A percentile compares a stretch with the other conserved stretches of the same genome.
Conservation (phyloP, 2,113 vertebrate genomes). For the Ptilonorhynchus violaceus region DNA sequence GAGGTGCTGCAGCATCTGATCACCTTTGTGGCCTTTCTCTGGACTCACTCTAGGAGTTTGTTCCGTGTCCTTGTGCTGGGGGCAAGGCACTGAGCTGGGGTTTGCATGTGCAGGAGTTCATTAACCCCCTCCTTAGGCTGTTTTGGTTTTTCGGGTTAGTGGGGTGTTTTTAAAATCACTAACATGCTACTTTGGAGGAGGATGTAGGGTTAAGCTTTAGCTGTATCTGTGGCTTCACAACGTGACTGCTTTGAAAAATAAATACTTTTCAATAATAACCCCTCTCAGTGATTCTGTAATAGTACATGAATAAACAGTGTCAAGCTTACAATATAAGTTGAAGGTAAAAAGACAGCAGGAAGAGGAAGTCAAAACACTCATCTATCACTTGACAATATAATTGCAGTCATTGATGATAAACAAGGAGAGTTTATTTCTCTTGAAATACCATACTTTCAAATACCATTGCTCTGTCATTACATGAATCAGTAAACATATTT, state of each 20-base stretch:
- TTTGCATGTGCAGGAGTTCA: neutral
- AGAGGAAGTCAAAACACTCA: slow-evolving; percentile 28
- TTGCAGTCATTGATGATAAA: slow-evolving; percentile 43
- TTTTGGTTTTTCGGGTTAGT: neutral
- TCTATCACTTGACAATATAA: slow-evolving; percentile 28
- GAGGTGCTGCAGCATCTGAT: neutral
- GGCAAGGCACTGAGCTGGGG: rapidly evolving
- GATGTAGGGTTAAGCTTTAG: neutral
- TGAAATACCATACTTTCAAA: neutral
- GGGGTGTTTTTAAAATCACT: neutral
- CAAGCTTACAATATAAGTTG: neutral
- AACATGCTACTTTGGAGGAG: neutral
- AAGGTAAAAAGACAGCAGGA: slow-evolving; percentile 15
- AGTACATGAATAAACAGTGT: neutral
- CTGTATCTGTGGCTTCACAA: neutral
- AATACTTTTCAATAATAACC: slow-evolving; percentile 9
- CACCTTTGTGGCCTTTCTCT: neutral
- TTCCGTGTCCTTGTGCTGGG: neutral
- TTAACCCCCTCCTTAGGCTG: neutral
- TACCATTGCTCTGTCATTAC: neutral
- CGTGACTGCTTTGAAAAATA: neutral
- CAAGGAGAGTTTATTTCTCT: slow-evolving; percentile 25
- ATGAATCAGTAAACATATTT: neutral
- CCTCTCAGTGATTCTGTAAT: neutral
- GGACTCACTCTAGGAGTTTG: neutral